Evolutionary conservation across 1,140 invertebrate genomes (phyloP).

Genomic region (Manduca sexta): DNA sequence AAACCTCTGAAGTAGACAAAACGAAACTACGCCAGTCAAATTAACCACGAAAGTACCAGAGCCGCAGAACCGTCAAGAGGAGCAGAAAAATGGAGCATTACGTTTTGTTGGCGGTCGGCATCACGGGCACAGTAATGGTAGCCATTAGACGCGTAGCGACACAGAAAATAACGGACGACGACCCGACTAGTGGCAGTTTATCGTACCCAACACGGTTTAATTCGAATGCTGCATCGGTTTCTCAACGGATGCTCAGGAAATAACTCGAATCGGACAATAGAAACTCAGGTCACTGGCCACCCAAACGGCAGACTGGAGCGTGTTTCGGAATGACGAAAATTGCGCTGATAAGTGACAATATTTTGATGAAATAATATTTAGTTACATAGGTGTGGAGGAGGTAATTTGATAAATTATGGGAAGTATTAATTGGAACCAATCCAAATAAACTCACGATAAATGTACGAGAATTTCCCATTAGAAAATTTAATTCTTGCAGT

Average conservation of each 20-base stretch:
- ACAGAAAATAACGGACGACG: slow-evolving; percentile 49
- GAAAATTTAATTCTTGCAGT: no score
- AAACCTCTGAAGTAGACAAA: no score
- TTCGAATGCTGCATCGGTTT: slow-evolving; percentile 19
- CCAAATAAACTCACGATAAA: no score
- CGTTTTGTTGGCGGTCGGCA: slow-evolving; percentile 47
- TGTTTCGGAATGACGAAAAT: no score
- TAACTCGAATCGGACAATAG: background rate
- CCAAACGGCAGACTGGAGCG: background rate
- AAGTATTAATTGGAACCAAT: no score
- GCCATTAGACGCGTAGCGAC: slow-evolving; percentile 50
- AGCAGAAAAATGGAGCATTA: slow-evolving; percentile 51
- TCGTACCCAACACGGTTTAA: slow-evolving; percentile 21
- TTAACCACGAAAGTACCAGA: background rate
- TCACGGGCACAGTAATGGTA: slow-evolving; percentile 50
- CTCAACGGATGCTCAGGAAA: slow-evolving; percentile 14
- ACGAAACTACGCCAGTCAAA: no score
- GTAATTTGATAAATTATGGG: no score
- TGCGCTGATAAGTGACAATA: no score
- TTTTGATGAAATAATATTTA: no score
- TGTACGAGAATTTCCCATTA: no score
- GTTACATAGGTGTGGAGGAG: no score
- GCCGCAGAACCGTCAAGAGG: slow-evolving; percentile 6
- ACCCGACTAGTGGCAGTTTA: slow-evolving; percentile 23
- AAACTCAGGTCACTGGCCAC: background rate